phyloP scores from a whole-genome alignment of 2,888 invertebrate species.

The Icerya purchasi region DNA sequence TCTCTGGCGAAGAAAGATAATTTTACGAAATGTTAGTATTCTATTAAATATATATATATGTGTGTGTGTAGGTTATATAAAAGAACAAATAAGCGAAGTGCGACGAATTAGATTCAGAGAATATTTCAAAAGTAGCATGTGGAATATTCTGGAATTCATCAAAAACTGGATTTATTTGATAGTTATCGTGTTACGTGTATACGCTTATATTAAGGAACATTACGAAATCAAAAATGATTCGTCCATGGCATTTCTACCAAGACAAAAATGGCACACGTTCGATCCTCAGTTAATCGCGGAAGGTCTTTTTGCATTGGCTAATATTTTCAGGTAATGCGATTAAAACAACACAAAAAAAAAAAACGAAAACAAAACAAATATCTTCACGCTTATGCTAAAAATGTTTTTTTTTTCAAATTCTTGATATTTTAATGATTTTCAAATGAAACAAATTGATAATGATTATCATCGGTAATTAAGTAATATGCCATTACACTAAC shows the following conservation, averaged over 20 bases:
- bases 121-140: constrained; percentile 59
- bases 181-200: constrained; percentile 41
- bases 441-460: too few species aligned
- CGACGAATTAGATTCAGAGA: constrained; percentile 66
- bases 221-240: constrained; percentile 45
- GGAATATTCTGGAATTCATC: constrained; percentile 91
- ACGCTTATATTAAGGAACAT: constrained; percentile 53
- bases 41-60: too few species aligned
- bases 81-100: constrained; percentile 80
- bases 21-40: too few species aligned
- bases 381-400: too few species aligned
- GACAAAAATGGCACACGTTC: constrained; percentile 77
- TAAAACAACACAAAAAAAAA: too few species aligned
- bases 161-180: constrained; percentile 66
- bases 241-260: constrained; percentile 46
- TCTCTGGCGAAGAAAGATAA: too few species aligned
- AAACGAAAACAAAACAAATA: too few species aligned
- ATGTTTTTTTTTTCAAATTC: too few species aligned
- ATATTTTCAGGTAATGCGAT: constrained; percentile 65
- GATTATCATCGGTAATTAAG: too few species aligned
- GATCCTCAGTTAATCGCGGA: constrained; percentile 86
- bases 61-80: constrained; percentile 79
- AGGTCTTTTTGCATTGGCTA: constrained; percentile 83
- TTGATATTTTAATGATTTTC: too few species aligned
- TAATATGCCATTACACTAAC: too few species aligned